Evolutionary conservation across 2,113 vertebrate genomes (phyloP), one percentile per base, ranked within the genome.

Genomic region (Passer montanus): DNA sequence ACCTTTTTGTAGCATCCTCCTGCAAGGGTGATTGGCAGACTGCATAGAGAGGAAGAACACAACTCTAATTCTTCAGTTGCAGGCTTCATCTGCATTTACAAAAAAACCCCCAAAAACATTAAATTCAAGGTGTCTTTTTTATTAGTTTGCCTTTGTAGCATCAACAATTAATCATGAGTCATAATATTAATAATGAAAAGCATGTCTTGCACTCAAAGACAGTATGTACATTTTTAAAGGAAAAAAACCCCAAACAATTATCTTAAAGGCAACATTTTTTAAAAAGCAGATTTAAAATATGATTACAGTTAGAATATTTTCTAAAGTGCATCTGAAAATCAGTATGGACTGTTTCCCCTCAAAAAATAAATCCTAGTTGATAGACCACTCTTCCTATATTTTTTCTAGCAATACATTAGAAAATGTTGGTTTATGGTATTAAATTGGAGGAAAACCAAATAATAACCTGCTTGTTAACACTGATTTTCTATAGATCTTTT

Each of bases 21-120:
- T 92, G 41, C 91, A 91, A 92, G 79, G 11, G n/a, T 73, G 84
- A 82, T 91, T 95, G 95, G 11, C 28, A 96, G 73, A 89, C 47
- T 94, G 81, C 20, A 66, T 13, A 22, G 20, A 55, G 58, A 87
- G 41, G 74, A 94, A 84, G 15, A 67, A 78, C 46, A 91, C 73
- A 90, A 88, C 2, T n/a, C 26, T 63, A 63, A n/a, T 82, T 87
- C n/a, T 87, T 55, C 52, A 78, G 26, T 12, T 69, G 23, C 15
- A 91, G 21, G 19, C 9, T 67, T 87, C 60, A 41, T 22, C 4
- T 56, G 3, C 16, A 39, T 53, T 26, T 44, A 9, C 3, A 41
- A 41, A 41, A 41, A 41, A 41, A 41, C 12, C 35, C 35, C 35
- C 35, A 41, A 41, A 41, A 41, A 12, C 13, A 7, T 14, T 7